Percentiles rank a stretch among this genome's conserved stretches.
Evolutionary conservation across 2,113 vertebrate species (phyloP).

Genomic region (Trogon surrucura): DNA sequence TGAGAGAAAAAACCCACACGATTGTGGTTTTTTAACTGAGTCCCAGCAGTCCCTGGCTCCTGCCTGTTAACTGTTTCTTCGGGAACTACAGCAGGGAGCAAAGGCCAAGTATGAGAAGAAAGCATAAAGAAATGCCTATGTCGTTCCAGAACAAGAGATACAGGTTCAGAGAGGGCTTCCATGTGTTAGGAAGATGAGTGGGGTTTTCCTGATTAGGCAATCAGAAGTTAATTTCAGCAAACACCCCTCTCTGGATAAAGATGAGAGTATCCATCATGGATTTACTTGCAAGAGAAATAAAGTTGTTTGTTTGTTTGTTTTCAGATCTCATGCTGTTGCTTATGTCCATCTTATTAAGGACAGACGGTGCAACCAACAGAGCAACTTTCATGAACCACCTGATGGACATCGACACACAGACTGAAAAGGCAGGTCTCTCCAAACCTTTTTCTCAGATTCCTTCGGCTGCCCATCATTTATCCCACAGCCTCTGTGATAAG

Average conservation of each 20-base stretch:
- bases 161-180: background rate
- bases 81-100: background rate
- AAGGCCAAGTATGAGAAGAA: background rate
- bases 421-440: background rate
- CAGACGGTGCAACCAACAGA: background rate
- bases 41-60: background rate
- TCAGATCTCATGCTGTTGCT: background rate
- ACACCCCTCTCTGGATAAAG: background rate
- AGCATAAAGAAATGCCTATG: background rate
- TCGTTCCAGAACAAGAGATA: background rate
- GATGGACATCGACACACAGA: background rate
- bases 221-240: background rate
- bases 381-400: background rate
- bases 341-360: background rate
- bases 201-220: background rate
- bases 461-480: background rate
- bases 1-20: background rate
- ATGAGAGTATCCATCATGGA: background rate
- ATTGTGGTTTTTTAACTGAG: background rate
- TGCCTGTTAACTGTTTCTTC: background rate
- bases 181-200: accelerated
- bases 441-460: background rate
- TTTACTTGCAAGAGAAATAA: background rate
- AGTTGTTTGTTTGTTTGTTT: background rate
- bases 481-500: background rate